Evolutionary conservation across 2,888 invertebrate species (phyloP), one percentile per base, ranked within the genome.

Genomic region (Andrena bicolor): DNA sequence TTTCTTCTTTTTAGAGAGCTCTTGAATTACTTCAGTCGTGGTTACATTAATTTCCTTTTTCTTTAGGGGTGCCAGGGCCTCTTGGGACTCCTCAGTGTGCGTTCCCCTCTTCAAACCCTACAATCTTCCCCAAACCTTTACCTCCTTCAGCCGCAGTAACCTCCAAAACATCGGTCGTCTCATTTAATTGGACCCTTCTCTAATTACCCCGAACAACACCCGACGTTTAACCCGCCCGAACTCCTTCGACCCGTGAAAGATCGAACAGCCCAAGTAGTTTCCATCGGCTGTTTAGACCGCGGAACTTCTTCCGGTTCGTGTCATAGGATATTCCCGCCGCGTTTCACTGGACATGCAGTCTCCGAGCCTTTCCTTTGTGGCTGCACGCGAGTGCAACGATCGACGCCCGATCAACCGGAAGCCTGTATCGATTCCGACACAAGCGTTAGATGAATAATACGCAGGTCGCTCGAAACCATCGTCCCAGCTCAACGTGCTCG

Each of bases 231-330:
- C 16, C 16, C 5, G 41, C 1, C 41, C 41, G 41, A 70, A 69
- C 66, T 69, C 53, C 51, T 30, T 66, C 66, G 66, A 80, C 23
- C 72, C 61, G 68, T 63, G 61, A 78, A 58, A 41, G 26, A 49
- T n/a, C 4, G 30, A 51, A 32, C 49, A 66, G 28, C 28, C 49
- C 32, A 13, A 56, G 23, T 10, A 2, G 35, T 66, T 82, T 80
- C 69, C 60, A 76, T 72, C 53, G 83, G 77, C 81, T 88, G 88
- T 84, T 89, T 86, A 86, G 76, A 85, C 83, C 86, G 88, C 88
- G 90, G 88, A 91, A 90, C 90, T 91, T 90, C 89, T 92, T 92
- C 91, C 91, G 91, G 91, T 85, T 76, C 73, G 81, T 85, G 79
- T 84, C 85, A 88, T 91, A 90, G 87, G 78, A 89, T 91, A 92